Evolutionary conservation across 1,140 invertebrate species (phyloP).

Genomic region (Psilanteris sp.): DNA sequence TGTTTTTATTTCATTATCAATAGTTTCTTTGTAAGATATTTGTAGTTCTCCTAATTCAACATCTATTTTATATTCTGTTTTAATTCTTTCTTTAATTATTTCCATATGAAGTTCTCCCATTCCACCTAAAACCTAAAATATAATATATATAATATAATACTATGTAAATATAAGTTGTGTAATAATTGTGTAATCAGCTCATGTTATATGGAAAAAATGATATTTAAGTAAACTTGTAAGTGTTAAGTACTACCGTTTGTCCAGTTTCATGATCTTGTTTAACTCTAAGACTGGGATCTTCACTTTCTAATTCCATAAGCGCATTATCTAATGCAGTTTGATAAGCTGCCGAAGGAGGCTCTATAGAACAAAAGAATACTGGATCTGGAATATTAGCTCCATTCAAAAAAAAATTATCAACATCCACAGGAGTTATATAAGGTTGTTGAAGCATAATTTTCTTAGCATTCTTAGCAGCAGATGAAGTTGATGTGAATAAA

Average conservation of each 20-base stretch:
- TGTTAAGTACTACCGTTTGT: conserved; percentile 83
- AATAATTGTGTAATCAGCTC: no score
- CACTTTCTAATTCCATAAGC: conserved; percentile 90
- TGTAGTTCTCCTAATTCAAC: conserved; percentile 95
- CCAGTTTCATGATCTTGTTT: conserved; percentile 87
- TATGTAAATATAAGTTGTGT: no score
- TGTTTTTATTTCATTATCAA: conserved; percentile 79
- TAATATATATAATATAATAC: no score
- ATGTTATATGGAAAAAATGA: no score
- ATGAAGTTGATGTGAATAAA: conserved; percentile 85
- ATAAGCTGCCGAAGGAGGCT: conserved; percentile 90
- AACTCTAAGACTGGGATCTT: conserved; percentile 96
- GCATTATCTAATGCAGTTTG: conserved; percentile 91
- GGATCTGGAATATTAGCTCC: conserved; percentile 91
- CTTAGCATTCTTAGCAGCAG: conserved; percentile 81
- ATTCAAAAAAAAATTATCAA: conserved; percentile 78
- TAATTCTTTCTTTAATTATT: conserved; percentile 93
- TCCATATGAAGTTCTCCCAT: conserved; percentile 97
- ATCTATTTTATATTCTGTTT: conserved; percentile 94
- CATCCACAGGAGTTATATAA: conserved; percentile 58
- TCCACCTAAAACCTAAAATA: conserved; percentile 44
- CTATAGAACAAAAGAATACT: conserved; percentile 98
- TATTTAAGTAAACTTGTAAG: neutral
- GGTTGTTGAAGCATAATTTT: conserved; percentile 78
- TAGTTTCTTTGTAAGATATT: conserved; percentile 94